Evolutionary conservation across 2,113 vertebrate genomes (phyloP).

Genomic region (Crotalus horridus): DNA sequence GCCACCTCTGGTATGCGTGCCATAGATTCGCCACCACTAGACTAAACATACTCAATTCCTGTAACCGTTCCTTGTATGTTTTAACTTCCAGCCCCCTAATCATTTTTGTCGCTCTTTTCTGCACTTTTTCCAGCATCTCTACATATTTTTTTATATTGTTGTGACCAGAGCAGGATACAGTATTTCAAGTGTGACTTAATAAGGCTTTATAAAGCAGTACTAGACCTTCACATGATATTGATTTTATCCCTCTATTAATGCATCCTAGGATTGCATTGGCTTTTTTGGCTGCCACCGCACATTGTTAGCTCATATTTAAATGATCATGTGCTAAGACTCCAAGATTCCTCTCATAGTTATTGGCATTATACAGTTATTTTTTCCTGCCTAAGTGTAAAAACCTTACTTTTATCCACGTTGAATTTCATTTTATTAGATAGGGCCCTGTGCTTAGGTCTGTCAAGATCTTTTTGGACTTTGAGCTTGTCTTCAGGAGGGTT

Average conservation of each 20-base stretch:
- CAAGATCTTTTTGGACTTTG: neutral
- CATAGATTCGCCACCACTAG: too few relatives aligned
- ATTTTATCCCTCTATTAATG: neutral
- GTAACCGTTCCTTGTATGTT: neutral
- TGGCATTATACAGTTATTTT: neutral
- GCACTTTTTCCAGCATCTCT: neutral
- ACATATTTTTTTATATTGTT: neutral
- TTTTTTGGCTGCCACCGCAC: neutral
- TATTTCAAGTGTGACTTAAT: neutral
- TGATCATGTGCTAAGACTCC: neutral
- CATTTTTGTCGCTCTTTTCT: neutral
- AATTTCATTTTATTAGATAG: neutral
- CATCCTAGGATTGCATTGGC: neutral
- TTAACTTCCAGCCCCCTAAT: neutral
- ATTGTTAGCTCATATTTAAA: neutral
- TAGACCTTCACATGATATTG: neutral
- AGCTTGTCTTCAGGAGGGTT: neutral
- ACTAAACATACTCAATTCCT: neutral
- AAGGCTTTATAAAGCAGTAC: neutral
- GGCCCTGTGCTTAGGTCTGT: neutral
- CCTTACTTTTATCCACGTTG: neutral
- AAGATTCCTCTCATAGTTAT: neutral
- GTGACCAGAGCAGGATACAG: neutral
- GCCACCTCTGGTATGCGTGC: too few relatives aligned
- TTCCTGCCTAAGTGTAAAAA: neutral